phyloP scores from a whole-genome alignment of 2,888 invertebrate genomes.

The Andrena bicolor region DNA sequence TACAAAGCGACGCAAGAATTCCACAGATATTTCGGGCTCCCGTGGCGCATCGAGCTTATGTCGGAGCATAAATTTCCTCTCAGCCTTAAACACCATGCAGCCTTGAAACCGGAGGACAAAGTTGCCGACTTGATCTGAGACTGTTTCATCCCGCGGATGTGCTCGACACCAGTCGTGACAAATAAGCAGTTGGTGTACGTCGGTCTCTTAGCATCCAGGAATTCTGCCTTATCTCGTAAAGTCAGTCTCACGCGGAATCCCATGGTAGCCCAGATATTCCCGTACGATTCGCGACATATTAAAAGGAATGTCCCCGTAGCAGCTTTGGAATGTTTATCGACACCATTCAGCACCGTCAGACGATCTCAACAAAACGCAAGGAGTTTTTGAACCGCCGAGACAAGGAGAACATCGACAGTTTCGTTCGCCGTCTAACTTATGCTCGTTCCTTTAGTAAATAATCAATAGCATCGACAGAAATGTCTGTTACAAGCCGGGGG shows the following conservation, averaged over 20 bases:
- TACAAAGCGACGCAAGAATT: slow-evolving; percentile 38
- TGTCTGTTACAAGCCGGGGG: not conserved
- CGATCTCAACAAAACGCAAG: not conserved
- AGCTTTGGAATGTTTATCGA: not conserved
- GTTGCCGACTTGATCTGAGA: slow-evolving; percentile 40
- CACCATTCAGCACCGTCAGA: not conserved
- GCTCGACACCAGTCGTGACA: slow-evolving; percentile 36
- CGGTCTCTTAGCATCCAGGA: slow-evolving; percentile 59
- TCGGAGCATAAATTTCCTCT: slow-evolving; percentile 44
- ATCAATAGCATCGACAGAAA: slow-evolving; percentile 1
- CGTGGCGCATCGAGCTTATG: slow-evolving; percentile 18
- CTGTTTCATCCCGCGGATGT: slow-evolving; percentile 41
- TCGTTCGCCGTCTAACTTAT: not conserved
- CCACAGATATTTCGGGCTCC: slow-evolving; percentile 18
- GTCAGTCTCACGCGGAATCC: slow-evolving; percentile 66
- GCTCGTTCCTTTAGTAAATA: not conserved
- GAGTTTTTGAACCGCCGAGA: not conserved
- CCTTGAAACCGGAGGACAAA: slow-evolving; percentile 21
- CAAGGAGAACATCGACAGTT: not conserved
- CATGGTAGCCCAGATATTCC: slow-evolving; percentile 15
- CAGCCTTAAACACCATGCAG: slow-evolving; percentile 41
- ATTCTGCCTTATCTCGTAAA: slow-evolving; percentile 72
- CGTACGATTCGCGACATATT: not conserved
- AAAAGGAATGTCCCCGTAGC: slow-evolving; percentile 11
- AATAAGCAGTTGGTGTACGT: slow-evolving; percentile 43